Evolutionary conservation across 2,113 vertebrate species (phyloP).

Genomic region (Trematomus loennbergii): DNA sequence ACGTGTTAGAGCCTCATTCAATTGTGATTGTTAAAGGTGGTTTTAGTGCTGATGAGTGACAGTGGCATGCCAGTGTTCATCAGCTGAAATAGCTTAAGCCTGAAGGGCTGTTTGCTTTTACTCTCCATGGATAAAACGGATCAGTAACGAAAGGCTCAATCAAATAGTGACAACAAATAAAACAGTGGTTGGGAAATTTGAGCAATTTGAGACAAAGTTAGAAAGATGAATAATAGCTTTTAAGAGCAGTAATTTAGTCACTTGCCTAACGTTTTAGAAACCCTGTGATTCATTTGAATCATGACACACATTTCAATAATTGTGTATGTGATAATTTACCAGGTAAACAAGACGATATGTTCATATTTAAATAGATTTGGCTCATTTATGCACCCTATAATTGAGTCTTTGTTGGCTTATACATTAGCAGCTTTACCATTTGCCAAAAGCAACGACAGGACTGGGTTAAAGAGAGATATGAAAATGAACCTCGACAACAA

Average conservation of each 20-base stretch:
- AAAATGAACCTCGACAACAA: neutral
- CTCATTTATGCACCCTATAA: neutral
- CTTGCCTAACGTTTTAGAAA: neutral
- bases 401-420: neutral
- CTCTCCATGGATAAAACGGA: constrained; percentile 4
- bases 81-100: neutral
- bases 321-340: neutral
- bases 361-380: neutral
- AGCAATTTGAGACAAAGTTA: neutral
- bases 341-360: neutral
- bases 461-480: neutral
- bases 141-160: neutral
- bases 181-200: too few relatives aligned
- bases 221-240: constrained; percentile 26
- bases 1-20: neutral
- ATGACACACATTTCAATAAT: neutral
- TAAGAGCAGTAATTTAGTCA: constrained; percentile 1
- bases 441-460: neutral
- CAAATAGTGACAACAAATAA: too few relatives aligned
- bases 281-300: constrained; percentile 1
- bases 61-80: neutral
- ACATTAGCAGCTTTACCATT: neutral
- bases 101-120: constrained; percentile 21
- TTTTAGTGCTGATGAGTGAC: neutral
- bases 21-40: neutral